Evolutionary conservation across 2,797 vertebrate genomes (phyloP).

Genomic region (Anabacerthia variegaticeps): DNA sequence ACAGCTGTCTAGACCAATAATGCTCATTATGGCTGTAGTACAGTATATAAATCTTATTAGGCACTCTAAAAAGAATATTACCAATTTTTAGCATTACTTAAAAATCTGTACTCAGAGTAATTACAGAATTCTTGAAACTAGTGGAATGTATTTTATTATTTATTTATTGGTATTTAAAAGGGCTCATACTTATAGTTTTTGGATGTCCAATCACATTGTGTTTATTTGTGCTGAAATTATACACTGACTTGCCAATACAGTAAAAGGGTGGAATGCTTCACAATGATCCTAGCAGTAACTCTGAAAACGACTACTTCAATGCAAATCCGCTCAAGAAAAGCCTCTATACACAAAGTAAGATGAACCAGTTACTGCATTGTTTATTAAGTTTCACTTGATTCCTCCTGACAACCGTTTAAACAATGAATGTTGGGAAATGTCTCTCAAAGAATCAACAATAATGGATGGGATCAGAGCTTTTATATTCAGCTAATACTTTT

Average conservation of each 20-base stretch:
- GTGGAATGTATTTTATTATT: neutral
- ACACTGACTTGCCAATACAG: slow-evolving; percentile 50
- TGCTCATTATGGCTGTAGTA: slow-evolving; percentile 38
- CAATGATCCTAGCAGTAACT: slow-evolving; percentile 74
- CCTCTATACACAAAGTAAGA: slow-evolving; percentile 82
- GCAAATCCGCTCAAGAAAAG: slow-evolving; percentile 86
- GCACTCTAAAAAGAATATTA: slow-evolving; percentile 29
- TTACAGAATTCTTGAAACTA: neutral
- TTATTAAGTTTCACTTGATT: slow-evolving; percentile 95
- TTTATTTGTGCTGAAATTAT: slow-evolving; percentile 60
- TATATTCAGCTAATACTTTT: slow-evolving; percentile 87
- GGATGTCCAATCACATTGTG: neutral
- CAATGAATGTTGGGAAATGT: slow-evolving; percentile 95
- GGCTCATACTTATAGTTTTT: neutral
- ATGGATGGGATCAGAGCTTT: slow-evolving; percentile 89
- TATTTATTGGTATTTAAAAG: neutral
- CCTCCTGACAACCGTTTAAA: slow-evolving; percentile 97
- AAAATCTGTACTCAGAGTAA: neutral
- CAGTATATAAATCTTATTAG: slow-evolving; percentile 66
- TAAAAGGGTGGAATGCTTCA: slow-evolving; percentile 61
- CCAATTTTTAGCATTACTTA: slow-evolving; percentile 5
- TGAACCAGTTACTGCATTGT: slow-evolving; percentile 90
- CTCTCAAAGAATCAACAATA: slow-evolving; percentile 88
- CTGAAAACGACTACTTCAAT: slow-evolving; percentile 76
- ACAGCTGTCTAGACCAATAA: slow-evolving; percentile 63